Conservation (phyloP, 1,140 invertebrate genomes). For the Thrips palmi region DNA sequence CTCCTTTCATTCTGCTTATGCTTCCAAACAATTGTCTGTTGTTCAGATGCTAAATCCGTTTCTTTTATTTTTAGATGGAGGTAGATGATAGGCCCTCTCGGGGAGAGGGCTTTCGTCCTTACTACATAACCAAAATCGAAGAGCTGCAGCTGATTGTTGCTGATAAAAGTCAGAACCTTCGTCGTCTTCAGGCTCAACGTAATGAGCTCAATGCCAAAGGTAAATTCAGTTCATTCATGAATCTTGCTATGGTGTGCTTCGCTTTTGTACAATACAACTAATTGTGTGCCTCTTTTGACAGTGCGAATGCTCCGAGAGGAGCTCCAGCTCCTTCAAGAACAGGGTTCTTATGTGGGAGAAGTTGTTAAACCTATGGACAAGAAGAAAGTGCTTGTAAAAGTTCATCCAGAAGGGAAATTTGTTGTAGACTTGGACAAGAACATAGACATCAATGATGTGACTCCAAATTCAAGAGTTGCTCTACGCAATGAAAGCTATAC, state of each 20-base stretch:
- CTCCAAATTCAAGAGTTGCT: constrained; percentile 93
- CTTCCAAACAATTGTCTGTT: no score
- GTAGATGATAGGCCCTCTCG: constrained; percentile 48
- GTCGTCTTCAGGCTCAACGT: constrained; percentile 92
- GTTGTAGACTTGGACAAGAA: constrained; percentile 99
- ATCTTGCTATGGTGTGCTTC: constrained; percentile 6
- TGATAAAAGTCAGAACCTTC: constrained; percentile 94
- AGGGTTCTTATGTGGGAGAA: constrained; percentile 98
- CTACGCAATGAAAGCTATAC: constrained; percentile 97
- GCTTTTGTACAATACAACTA: no score
- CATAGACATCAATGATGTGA: constrained; percentile 97
- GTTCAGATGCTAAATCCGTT: no score
- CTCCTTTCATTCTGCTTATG: no score
- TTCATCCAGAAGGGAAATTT: constrained; percentile 99
- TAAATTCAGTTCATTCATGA: constrained; percentile 26
- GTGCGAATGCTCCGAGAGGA: constrained; percentile 96
- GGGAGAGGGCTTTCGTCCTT: constrained; percentile 79
- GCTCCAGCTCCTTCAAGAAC: constrained; percentile 92
- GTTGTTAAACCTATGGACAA: constrained; percentile 99
- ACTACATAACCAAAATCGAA: constrained; percentile 95
- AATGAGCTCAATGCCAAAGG: constrained; percentile 99
- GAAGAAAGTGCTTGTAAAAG: constrained; percentile 98
- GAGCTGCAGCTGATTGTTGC: constrained; percentile 87
- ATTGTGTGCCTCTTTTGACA: constrained; percentile 26
- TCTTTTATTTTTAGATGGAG: constrained; percentile 55